A percentile compares a stretch with the other conserved stretches of the same genome.
phyloP scores from a whole-genome alignment of 2,888 invertebrate species.

The Troides aeacus region DNA sequence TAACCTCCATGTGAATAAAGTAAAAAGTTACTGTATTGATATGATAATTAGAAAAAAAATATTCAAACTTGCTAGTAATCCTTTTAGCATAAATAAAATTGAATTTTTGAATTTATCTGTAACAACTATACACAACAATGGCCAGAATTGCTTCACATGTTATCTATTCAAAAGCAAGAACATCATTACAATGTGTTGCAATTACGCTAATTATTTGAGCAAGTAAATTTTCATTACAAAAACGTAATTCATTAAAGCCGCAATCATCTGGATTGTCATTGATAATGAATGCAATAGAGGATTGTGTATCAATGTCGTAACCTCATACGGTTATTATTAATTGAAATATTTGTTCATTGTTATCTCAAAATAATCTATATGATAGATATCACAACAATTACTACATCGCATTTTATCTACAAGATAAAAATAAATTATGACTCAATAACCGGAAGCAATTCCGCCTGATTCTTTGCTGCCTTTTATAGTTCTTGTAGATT shows the following conservation, averaged over 20 bases:
- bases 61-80: background rate
- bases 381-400: conserved; percentile 21
- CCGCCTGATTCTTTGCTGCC: background rate
- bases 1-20: no score
- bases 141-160: background rate
- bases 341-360: conserved; percentile 22
- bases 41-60: background rate
- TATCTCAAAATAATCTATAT: conserved; percentile 23
- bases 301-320: conserved; percentile 19
- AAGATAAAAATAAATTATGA: background rate
- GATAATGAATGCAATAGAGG: conserved; percentile 5
- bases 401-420: conserved; percentile 12
- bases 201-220: conserved; percentile 5
- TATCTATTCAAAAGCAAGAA: background rate
- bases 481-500: background rate
- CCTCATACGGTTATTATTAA: conserved; percentile 11
- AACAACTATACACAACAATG: background rate
- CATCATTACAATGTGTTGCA: background rate
- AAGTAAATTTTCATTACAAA: background rate
- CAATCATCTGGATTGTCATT: conserved; percentile 2
- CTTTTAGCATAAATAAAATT: background rate
- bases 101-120: background rate
- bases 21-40: background rate
- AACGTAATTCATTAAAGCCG: background rate
- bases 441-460: background rate